These are phyloP conservation scores for Meiosimyza platycephala DNA, from an alignment of 2,888 invertebrate species.

Conservation along the genomic window DNA sequence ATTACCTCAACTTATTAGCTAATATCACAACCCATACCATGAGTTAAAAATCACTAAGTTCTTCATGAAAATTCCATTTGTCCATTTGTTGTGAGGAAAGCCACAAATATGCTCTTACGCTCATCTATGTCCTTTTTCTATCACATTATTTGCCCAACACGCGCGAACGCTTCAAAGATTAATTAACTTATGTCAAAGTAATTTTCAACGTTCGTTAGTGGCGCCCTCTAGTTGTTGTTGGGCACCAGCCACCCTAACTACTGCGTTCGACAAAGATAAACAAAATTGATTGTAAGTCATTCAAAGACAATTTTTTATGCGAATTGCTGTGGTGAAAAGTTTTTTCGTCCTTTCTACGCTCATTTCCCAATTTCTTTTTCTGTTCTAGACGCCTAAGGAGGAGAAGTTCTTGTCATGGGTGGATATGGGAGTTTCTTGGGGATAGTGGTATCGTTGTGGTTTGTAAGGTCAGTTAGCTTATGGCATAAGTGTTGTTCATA, in stretches of 20 bases:
- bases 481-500: conserved; percentile 45
- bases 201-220: conserved; percentile 63
- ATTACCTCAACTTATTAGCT: conserved; percentile 61
- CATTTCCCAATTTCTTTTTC: conserved; percentile 20
- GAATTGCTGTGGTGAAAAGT: conserved; percentile 34
- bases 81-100: neutral
- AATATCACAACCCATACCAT: conserved; percentile 51
- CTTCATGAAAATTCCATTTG: neutral
- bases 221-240: conserved; percentile 32
- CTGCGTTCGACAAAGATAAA: conserved; percentile 43
- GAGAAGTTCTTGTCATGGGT: no score
- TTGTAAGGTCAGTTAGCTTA: conserved; percentile 21
- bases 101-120: neutral
- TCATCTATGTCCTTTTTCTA: neutral
- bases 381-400: neutral
- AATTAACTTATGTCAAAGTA: conserved; percentile 66
- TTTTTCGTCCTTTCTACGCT: conserved; percentile 38
- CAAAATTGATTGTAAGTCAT: conserved; percentile 65
- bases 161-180: conserved; percentile 62
- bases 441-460: neutral
- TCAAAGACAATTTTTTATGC: conserved; percentile 62
- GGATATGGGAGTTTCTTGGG: no score
- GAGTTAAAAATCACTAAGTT: neutral
- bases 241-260: conserved; percentile 25
- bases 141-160: conserved; percentile 36